phyloP scores from a whole-genome alignment of 2,888 invertebrate genomes.

The Chrysolina haemoptera region DNA sequence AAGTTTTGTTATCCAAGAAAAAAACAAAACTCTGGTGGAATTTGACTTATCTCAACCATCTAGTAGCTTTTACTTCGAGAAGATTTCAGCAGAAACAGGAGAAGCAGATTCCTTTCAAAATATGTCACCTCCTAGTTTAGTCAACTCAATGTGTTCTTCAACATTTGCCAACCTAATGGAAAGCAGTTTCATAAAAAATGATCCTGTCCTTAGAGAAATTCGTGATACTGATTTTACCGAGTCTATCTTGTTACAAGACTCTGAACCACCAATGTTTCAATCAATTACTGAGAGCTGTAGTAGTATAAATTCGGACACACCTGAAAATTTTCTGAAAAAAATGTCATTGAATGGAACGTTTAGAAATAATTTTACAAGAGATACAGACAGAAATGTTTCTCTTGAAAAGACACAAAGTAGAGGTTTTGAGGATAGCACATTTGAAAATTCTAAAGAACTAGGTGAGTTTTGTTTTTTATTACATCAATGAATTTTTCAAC shows the following conservation, averaged over 20 bases:
- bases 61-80: constrained; percentile 65
- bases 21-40: constrained; percentile 56
- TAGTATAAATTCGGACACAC: constrained; percentile 65
- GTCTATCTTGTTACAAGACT: constrained; percentile 62
- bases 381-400: constrained; percentile 35
- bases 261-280: constrained; percentile 65
- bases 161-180: constrained; percentile 69
- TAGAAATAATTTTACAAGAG: constrained; percentile 45
- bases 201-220: constrained; percentile 67
- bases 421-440: constrained; percentile 27
- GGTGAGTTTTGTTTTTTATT: constrained; percentile 26
- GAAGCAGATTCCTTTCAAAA: constrained; percentile 72
- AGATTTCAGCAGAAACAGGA: constrained; percentile 66
- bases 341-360: constrained; percentile 56
- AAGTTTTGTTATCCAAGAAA: constrained; percentile 45
- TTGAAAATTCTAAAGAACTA: constrained; percentile 31
- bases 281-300: constrained; percentile 66
- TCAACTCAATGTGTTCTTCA: constrained; percentile 72
- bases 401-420: constrained; percentile 8
- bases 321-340: constrained; percentile 64
- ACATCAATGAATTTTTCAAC: no score
- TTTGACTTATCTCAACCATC: constrained; percentile 66
- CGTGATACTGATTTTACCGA: constrained; percentile 66
- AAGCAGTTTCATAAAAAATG: constrained; percentile 67
- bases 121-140: constrained; percentile 75